A percentile compares a stretch with the other conserved stretches of the same genome.
These are phyloP conservation scores for Drosophila novamexicana DNA, from an alignment of 1,140 invertebrate species.

Conservation along the genomic window DNA sequence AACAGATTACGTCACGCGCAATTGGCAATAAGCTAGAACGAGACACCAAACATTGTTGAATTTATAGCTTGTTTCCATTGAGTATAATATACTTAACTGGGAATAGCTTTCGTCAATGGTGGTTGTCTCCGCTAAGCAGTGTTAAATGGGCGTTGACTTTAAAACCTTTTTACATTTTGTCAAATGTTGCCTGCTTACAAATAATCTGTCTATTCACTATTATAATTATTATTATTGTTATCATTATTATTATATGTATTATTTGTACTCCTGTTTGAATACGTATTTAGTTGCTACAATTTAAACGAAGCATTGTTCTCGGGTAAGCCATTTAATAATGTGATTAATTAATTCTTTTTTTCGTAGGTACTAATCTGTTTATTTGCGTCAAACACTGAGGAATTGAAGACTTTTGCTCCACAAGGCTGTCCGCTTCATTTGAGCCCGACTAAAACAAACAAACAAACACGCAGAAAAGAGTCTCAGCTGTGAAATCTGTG, in stretches of 20 bases:
- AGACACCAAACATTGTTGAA: neutral
- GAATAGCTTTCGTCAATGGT: constrained; percentile 3
- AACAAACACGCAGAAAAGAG: neutral
- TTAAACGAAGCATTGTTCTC: neutral
- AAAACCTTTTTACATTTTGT: no score
- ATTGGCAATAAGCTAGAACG: neutral
- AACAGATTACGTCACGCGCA: neutral
- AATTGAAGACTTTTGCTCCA: no score
- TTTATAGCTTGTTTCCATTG: neutral
- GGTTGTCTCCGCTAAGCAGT: constrained; percentile 6
- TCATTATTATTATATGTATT: neutral
- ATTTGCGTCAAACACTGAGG: no score
- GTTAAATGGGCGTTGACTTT: neutral
- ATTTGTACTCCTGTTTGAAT: no score
- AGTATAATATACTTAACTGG: neutral
- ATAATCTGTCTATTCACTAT: no score
- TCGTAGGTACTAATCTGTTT: no score
- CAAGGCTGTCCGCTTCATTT: no score
- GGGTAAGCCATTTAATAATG: neutral
- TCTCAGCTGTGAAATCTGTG: constrained; percentile 15
- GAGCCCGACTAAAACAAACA: neutral
- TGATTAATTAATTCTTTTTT: neutral
- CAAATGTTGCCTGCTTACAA: no score
- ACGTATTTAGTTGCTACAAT: neutral
- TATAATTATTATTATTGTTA: neutral